Evolutionary conservation across 2,888 invertebrate species (phyloP), one percentile per base, ranked within the genome.

Genomic region (Ophion costatus): DNA sequence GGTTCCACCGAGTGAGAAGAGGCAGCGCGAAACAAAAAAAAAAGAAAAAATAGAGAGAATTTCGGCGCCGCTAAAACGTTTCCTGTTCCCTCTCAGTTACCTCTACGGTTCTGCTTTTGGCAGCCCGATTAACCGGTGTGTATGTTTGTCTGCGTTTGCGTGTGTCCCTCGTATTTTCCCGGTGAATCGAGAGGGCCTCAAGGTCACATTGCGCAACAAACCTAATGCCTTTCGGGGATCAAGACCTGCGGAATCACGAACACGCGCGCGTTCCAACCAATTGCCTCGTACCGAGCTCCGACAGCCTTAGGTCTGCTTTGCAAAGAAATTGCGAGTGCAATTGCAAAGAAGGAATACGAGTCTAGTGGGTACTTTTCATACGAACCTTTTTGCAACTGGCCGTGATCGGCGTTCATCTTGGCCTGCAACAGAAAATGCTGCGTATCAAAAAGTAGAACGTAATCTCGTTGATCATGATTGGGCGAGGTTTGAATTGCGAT

Each of bases 331-430:
- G 20, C n/a, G n/a, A n/a, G n/a, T n/a, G n/a, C n/a, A n/a, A n/a
- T n/a, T n/a, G n/a, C n/a, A n/a, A n/a, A n/a, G n/a, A 56, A 33
- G 42, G 20, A 66, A 66, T n/a, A 14, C 10, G 14, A 56, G 24
- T 33, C 10, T 2, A 56, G 24, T 33, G 22, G 33, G 20, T 61
- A 56, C 71, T 42, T 71, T 7, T 9, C 29, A 33, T 64, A 91
- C 94, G 93, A 92, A 95, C 95, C 95, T 94, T 95, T 95, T 88
- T 95, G 95, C 94, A 95, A 93, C 88, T 95, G 95, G 77, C 91
- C 90, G 78, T 94, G 94, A 88, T 94, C 94, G 79, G 93, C 93
- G 89, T 94, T 95, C 95, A 95, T 95, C 90, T 95, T 95, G 80
- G 95, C 95, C 93, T 94, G 93, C 87, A 94, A 94, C 92, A 93